These are phyloP conservation scores for Holacanthella duospinosa DNA, from an alignment of 2,888 invertebrate species.

Conservation along the genomic window DNA sequence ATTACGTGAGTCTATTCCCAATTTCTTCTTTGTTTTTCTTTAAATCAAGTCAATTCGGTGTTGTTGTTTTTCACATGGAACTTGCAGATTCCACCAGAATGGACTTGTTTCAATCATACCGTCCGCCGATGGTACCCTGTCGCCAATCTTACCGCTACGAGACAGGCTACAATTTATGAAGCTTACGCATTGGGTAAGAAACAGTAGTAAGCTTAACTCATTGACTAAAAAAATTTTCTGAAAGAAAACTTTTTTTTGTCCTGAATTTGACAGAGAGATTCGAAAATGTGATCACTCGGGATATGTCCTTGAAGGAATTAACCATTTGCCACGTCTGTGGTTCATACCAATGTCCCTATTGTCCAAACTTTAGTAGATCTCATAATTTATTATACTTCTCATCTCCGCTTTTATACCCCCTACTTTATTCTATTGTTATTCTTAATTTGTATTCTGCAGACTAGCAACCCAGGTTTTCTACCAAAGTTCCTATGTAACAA, in stretches of 20 bases:
- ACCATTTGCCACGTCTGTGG: conserved; percentile 47
- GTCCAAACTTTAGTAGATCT: conserved; percentile 41
- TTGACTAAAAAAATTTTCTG: not conserved
- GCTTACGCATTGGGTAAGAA: conserved; percentile 47
- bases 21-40: not conserved
- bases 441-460: not conserved
- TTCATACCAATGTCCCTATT: conserved; percentile 47
- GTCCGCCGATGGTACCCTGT: conserved; percentile 49
- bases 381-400: not conserved
- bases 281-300: conserved; percentile 39
- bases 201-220: not conserved
- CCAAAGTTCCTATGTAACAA: not conserved
- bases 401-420: not conserved
- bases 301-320: conserved; percentile 42
- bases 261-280: conserved; percentile 39
- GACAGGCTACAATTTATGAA: conserved; percentile 48
- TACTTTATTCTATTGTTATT: not conserved
- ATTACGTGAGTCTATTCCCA: conserved; percentile 42
- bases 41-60: no score
- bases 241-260: not conserved
- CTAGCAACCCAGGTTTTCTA: not conserved
- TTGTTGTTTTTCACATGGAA: no score
- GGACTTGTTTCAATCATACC: conserved; percentile 47
- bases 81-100: conserved; percentile 40
- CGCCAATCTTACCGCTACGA: conserved; percentile 48